Evolutionary conservation across 2,797 vertebrate species (phyloP).

Genomic region (Microcaecilia unicolor): DNA sequence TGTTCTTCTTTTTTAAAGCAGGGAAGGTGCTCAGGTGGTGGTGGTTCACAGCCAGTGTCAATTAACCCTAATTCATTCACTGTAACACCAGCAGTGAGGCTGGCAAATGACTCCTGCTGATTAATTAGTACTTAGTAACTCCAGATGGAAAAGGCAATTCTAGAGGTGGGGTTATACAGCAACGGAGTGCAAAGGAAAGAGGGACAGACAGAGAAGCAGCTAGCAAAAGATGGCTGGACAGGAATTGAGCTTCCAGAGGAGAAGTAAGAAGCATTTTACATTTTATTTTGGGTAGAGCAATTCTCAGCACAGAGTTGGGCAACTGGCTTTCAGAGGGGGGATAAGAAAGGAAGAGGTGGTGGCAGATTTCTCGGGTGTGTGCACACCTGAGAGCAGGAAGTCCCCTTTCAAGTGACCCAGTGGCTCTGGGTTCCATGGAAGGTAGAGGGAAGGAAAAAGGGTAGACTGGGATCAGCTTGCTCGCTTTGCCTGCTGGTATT

Average conservation of each 20-base stretch:
- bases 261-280: not conserved
- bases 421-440: no score
- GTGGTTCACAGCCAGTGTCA: constrained; percentile 36
- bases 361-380: no score
- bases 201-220: not conserved
- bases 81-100: constrained; percentile 20
- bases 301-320: no score
- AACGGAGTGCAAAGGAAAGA: constrained; percentile 9
- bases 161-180: constrained; percentile 5
- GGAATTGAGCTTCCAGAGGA: not conserved
- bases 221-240: constrained; percentile 6
- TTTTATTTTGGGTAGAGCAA: no score
- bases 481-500: no score
- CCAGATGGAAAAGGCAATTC: constrained; percentile 22
- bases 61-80: constrained; percentile 33
- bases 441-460: no score
- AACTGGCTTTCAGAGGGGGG: no score
- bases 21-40: constrained; percentile 41
- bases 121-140: constrained; percentile 18
- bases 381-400: no score
- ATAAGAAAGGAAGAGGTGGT: no score
- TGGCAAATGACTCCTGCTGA: constrained; percentile 30
- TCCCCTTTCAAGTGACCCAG: no score
- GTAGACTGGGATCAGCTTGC: no score
- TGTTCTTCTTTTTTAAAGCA: constrained; percentile 29